Evolutionary conservation across 2,888 invertebrate genomes (phyloP).

Genomic region (Drosophila suboccidentalis): DNA sequence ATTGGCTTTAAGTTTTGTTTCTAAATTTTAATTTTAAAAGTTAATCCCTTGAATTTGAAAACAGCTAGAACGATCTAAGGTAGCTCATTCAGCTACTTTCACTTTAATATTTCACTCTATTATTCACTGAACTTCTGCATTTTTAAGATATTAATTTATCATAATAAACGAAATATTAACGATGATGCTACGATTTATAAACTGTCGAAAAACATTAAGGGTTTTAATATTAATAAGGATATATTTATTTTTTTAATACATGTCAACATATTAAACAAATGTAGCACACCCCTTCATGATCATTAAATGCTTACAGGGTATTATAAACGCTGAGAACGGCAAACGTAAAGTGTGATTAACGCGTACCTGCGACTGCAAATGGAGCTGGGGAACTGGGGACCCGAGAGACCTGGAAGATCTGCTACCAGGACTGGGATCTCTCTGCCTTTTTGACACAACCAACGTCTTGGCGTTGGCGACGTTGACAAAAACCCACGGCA

Average conservation of each 20-base stretch:
- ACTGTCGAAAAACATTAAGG: too few species aligned
- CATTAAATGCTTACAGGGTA: constrained; percentile 19
- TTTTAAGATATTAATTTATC: neutral
- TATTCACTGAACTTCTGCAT: neutral
- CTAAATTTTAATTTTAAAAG: too few species aligned
- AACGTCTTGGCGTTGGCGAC: constrained; percentile 49
- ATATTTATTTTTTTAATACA: neutral
- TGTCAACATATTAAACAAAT: neutral
- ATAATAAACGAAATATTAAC: too few species aligned
- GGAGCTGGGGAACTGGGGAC: constrained; percentile 23
- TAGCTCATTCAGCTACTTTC: too few species aligned
- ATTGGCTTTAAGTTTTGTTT: too few species aligned
- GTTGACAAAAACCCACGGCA: constrained; percentile 47
- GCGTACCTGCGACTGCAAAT: constrained; percentile 66
- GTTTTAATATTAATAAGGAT: too few species aligned
- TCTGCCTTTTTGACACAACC: constrained; percentile 69
- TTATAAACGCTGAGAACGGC: constrained; percentile 39
- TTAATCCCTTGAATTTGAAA: too few species aligned
- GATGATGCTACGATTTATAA: too few species aligned
- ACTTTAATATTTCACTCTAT: too few species aligned
- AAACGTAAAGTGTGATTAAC: constrained; percentile 73
- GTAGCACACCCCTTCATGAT: neutral
- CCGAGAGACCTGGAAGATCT: constrained; percentile 14
- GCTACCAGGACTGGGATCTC: constrained; percentile 10
- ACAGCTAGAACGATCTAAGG: too few species aligned